Evolutionary conservation across 2,797 vertebrate genomes (phyloP).

Genomic region (Gambelia wislizenii): DNA sequence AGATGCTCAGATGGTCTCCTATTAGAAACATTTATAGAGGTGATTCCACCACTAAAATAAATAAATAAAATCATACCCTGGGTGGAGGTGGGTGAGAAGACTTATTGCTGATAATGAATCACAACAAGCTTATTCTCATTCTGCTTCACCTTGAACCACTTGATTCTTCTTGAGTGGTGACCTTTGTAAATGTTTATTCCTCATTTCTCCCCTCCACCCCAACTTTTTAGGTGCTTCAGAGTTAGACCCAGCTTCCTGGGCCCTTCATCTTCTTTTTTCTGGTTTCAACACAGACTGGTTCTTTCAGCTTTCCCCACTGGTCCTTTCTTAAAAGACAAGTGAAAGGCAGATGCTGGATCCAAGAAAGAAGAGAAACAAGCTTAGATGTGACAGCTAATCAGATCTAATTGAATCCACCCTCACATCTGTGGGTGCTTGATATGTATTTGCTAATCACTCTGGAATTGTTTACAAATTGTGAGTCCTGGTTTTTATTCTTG

Average conservation of each 20-base stretch:
- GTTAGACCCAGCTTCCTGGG: not conserved
- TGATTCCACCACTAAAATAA: not conserved
- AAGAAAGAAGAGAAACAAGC: not conserved
- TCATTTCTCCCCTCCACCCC: not conserved
- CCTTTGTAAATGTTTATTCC: not conserved
- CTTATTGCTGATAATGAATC: not conserved
- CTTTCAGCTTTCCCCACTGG: not conserved
- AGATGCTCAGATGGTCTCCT: not conserved
- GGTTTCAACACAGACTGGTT: not conserved
- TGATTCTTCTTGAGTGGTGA: not conserved
- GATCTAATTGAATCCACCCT: not conserved
- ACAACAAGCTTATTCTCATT: not conserved
- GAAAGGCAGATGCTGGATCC: not conserved
- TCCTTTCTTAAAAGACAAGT: not conserved
- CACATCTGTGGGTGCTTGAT: not conserved
- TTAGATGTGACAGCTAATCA: not conserved
- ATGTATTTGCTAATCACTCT: constrained; percentile 26
- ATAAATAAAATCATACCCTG: not conserved
- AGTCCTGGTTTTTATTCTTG: not conserved
- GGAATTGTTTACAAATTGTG: constrained; percentile 24
- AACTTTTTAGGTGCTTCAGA: not conserved
- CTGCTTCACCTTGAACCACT: not conserved
- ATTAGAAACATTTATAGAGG: not conserved
- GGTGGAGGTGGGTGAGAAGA: not conserved
- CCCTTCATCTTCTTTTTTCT: not conserved